Evolutionary conservation across 2,113 vertebrate genomes (phyloP).

Genomic region (Rynchops niger): DNA sequence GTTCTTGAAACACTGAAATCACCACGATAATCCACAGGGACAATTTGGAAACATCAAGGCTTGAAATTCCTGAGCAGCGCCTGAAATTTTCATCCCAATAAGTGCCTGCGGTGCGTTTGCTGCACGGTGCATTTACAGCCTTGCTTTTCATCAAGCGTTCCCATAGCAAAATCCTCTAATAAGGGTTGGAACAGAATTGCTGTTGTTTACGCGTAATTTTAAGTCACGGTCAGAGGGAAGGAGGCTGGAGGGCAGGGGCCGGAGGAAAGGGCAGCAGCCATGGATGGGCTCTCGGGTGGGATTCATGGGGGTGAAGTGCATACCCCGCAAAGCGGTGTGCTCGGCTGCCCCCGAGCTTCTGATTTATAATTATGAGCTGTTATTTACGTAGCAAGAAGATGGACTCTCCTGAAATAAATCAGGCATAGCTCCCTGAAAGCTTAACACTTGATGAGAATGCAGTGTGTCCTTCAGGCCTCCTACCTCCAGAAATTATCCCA

Average conservation of each 20-base stretch:
- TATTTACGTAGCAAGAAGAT: neutral
- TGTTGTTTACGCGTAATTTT: accelerated
- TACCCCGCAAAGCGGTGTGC: neutral
- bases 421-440: neutral
- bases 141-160: neutral
- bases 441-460: neutral
- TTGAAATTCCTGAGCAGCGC: neutral
- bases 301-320: neutral
- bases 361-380: neutral
- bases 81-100: neutral
- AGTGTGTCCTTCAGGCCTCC: neutral
- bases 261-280: neutral
- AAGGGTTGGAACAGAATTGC: neutral
- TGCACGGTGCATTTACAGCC: accelerated
- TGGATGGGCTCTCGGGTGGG: neutral
- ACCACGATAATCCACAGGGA: neutral
- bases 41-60: neutral
- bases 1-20: neutral
- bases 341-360: neutral
- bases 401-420: neutral
- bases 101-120: neutral
- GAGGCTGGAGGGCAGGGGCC: neutral
- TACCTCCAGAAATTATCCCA: neutral
- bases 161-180: accelerated
- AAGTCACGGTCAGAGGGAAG: neutral